Percentiles rank a stretch among this genome's conserved stretches.
Evolutionary conservation across 2,797 vertebrate genomes (phyloP).

Genomic region (Sparidentex hasta): DNA sequence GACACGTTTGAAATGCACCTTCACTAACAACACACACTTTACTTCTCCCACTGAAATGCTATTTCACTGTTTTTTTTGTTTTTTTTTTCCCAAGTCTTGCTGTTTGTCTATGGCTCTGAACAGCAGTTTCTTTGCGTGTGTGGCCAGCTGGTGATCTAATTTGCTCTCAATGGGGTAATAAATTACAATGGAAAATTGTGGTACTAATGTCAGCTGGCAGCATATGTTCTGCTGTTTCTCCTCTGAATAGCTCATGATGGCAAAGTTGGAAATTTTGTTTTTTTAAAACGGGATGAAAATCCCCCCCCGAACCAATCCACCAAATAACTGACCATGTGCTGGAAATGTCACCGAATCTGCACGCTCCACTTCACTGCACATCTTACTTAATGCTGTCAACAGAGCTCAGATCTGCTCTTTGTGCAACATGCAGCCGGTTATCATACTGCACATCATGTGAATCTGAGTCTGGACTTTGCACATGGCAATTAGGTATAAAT

Average conservation of each 20-base stretch:
- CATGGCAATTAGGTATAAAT: neutral
- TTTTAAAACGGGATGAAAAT: neutral
- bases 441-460: too few species aligned
- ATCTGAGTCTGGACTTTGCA: neutral
- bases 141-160: neutral
- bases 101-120: slow-evolving; percentile 2
- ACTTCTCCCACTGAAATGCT: neutral
- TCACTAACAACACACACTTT: neutral
- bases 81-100: neutral
- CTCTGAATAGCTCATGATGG: neutral
- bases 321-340: slow-evolving; percentile 5
- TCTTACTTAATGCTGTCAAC: neutral
- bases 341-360: slow-evolving; percentile 29
- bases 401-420: neutral
- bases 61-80: too few species aligned
- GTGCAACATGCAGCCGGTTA: neutral
- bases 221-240: neutral
- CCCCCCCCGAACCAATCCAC: neutral
- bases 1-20: neutral
- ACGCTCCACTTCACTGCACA: neutral
- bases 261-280: slow-evolving; percentile 8
- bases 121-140: neutral
- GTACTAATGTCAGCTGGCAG: neutral
- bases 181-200: neutral
- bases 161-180: neutral